A percentile compares a stretch with the other conserved stretches of the same genome.
Evolutionary conservation across 2,888 invertebrate genomes (phyloP).

Genomic region (Nemotelus pantherinus): DNA sequence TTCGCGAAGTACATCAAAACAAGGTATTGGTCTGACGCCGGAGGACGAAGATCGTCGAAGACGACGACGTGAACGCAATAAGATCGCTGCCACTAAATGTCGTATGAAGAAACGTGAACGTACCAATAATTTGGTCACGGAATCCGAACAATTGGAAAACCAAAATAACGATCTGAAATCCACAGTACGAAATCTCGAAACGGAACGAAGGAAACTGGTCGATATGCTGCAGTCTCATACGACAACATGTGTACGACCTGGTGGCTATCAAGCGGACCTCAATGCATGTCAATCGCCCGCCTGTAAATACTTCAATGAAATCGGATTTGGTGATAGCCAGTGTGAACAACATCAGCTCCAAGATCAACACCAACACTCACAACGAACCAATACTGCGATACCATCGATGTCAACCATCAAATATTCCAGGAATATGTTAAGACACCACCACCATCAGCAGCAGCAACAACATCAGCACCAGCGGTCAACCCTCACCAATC

Average conservation of each 20-base stretch:
- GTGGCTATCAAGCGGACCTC: slow-evolving; percentile 60
- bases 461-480: slow-evolving; percentile 54
- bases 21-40: slow-evolving; percentile 76
- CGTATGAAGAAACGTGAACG: slow-evolving; percentile 92
- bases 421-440: slow-evolving; percentile 58
- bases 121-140: slow-evolving; percentile 84
- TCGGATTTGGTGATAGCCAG: slow-evolving; percentile 57
- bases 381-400: slow-evolving; percentile 60
- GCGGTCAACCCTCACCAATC: background rate
- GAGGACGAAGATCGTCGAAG: slow-evolving; percentile 91
- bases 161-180: slow-evolving; percentile 86
- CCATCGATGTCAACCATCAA: slow-evolving; percentile 64
- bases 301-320: slow-evolving; percentile 60
- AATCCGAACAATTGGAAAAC: slow-evolving; percentile 85
- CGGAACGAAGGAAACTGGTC: slow-evolving; percentile 78
- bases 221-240: slow-evolving; percentile 82
- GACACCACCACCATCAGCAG: slow-evolving; percentile 55
- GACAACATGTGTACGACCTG: slow-evolving; percentile 72
- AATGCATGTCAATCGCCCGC: slow-evolving; percentile 62
- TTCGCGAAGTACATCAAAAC: slow-evolving; percentile 64
- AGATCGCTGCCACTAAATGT: slow-evolving; percentile 94
- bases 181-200: slow-evolving; percentile 84
- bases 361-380: slow-evolving; percentile 50
- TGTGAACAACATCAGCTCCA: slow-evolving; percentile 49
- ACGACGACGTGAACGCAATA: slow-evolving; percentile 88